Evolutionary conservation across 2,113 vertebrate species (phyloP).

Genomic region (Microtus pennsylvanicus): DNA sequence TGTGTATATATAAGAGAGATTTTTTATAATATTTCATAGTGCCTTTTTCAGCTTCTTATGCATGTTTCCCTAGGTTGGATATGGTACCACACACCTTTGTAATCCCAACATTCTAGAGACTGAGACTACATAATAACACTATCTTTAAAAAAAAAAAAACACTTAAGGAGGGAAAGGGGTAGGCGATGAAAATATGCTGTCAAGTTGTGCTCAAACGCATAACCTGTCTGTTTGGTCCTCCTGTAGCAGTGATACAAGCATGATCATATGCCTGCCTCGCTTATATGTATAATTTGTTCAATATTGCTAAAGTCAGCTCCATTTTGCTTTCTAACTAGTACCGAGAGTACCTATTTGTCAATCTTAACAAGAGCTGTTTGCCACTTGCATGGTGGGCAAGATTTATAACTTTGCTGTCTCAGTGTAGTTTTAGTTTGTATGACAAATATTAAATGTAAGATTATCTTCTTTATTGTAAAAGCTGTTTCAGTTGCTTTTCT

Average conservation of each 20-base stretch:
- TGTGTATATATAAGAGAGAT: background rate
- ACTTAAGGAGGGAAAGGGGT: background rate
- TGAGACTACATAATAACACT: background rate
- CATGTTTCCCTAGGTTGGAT: background rate
- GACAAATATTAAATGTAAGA: background rate
- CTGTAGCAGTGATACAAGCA: background rate
- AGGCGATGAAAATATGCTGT: background rate
- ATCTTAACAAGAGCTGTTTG: background rate
- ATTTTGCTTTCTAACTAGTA: constrained; percentile 32
- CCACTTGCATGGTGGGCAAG: background rate
- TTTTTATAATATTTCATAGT: background rate
- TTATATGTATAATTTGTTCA: background rate
- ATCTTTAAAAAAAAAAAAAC: background rate
- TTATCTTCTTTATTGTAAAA: background rate
- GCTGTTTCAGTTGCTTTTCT: constrained; percentile 22
- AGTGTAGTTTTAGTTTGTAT: constrained; percentile 16
- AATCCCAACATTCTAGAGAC: background rate
- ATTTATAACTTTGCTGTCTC: constrained; percentile 24
- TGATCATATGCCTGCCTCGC: no score
- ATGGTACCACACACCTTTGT: background rate
- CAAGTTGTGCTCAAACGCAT: background rate
- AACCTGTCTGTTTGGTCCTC: background rate
- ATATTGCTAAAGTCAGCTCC: background rate
- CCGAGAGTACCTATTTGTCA: background rate
- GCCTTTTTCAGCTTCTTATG: background rate